phyloP scores from a whole-genome alignment of 2,888 invertebrate species.

The Pseudococcus jackbeardsleyi region DNA sequence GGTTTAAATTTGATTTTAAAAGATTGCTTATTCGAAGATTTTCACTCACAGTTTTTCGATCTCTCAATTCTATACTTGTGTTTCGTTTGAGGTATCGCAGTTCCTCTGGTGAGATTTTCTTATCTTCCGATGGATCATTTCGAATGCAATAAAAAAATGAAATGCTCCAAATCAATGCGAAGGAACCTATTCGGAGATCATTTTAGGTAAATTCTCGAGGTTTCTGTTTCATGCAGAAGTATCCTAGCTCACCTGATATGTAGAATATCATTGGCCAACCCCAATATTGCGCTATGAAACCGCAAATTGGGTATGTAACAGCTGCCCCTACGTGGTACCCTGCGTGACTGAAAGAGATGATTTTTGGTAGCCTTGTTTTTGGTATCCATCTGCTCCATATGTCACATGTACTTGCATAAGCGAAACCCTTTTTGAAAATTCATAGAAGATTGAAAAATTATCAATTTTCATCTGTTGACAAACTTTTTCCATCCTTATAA shows the following conservation, averaged over 20 bases:
- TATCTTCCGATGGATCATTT: not conserved
- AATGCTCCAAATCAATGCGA: not conserved
- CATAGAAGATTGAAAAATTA: too few relatives aligned
- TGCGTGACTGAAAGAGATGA: constrained; percentile 87
- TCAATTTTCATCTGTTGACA: too few relatives aligned
- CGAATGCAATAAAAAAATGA: not conserved
- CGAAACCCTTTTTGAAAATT: constrained; percentile 82
- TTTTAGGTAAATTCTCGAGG: not conserved
- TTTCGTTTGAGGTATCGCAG: not conserved
- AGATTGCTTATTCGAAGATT: too few relatives aligned
- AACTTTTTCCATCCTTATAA: too few relatives aligned
- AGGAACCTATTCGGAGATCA: not conserved
- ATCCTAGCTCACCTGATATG: not conserved
- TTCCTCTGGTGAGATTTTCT: not conserved
- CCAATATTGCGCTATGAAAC: constrained; percentile 77
- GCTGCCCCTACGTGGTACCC: constrained; percentile 90
- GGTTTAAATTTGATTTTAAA: too few relatives aligned
- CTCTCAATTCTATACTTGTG: not conserved
- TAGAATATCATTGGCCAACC: constrained; percentile 78
- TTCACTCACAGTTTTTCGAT: not conserved
- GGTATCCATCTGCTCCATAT: constrained; percentile 90
- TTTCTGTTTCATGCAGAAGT: not conserved
- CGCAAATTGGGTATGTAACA: constrained; percentile 84
- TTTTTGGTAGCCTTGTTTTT: constrained; percentile 80
- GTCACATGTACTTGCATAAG: constrained; percentile 85